phyloP scores from a whole-genome alignment of 1,140 invertebrate genomes.

The Anagrus nilaparvatae region DNA sequence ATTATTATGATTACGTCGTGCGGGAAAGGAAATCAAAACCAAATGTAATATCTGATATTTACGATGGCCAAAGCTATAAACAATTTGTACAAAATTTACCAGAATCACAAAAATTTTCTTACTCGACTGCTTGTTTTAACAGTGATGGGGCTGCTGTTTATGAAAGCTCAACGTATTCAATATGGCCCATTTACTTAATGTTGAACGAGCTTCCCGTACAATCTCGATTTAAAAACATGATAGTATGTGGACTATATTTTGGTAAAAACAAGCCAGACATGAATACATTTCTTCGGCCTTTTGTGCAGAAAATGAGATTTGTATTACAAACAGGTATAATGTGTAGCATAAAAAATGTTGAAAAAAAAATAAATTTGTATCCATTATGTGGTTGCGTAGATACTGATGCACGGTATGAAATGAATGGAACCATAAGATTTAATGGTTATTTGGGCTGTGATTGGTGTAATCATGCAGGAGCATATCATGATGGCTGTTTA shows the following conservation, averaged over 20 bases:
- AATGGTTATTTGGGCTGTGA: constrained; percentile 7
- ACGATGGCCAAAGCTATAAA: constrained; percentile 9
- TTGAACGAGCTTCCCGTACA: constrained; percentile 16
- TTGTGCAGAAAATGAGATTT: constrained; percentile 11
- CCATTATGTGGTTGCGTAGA: constrained; percentile 2
- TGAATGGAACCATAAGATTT: constrained; percentile 4
- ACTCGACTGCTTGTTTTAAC: constrained; percentile 8
- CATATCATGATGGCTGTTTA: too few species aligned
- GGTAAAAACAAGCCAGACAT: constrained; percentile 15
- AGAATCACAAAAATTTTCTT: constrained; percentile 5
- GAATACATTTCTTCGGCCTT: constrained; percentile 8
- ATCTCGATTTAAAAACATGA: not conserved
- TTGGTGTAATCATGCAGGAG: constrained; percentile 2
- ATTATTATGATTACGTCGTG: constrained; percentile 10
- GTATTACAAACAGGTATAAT: not conserved
- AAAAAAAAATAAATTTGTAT: not conserved
- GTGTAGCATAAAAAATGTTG: not conserved
- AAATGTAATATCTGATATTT: constrained; percentile 1
- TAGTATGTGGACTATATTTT: constrained; percentile 14
- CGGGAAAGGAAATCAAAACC: not conserved
- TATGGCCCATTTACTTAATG: constrained; percentile 14
- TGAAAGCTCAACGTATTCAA: constrained; percentile 9
- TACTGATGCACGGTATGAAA: not conserved
- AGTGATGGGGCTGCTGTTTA: constrained; percentile 11
- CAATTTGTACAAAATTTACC: constrained; percentile 2